phyloP scores from a whole-genome alignment of 2,113 vertebrate species.

The Microtus oregoni region DNA sequence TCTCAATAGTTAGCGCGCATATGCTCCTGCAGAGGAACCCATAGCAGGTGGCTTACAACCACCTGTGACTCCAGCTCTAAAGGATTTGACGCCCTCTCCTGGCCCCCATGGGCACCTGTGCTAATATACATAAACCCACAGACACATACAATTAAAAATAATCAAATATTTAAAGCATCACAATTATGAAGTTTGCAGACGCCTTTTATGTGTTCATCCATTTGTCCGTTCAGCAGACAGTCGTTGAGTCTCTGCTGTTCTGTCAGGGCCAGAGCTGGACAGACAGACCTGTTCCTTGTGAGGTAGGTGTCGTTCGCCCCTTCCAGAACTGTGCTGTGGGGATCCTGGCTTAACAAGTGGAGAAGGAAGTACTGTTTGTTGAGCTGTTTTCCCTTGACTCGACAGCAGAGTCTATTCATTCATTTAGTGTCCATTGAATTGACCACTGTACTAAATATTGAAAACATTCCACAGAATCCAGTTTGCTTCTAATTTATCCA shows the following conservation, averaged over 20 bases:
- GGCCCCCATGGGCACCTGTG: background rate
- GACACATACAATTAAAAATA: background rate
- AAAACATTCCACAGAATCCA: background rate
- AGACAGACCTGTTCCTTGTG: background rate
- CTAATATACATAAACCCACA: background rate
- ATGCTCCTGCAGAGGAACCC: background rate
- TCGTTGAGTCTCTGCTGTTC: background rate
- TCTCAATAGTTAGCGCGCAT: background rate
- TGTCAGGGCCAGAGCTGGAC: background rate
- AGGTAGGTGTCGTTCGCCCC: background rate
- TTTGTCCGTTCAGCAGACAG: background rate
- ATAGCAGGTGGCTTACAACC: background rate
- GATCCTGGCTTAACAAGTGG: background rate
- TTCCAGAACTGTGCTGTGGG: background rate
- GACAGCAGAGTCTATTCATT: background rate
- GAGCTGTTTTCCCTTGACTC: background rate
- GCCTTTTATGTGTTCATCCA: background rate
- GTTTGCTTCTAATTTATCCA: background rate
- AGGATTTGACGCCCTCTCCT: background rate
- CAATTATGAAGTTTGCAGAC: background rate
- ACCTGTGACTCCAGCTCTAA: background rate
- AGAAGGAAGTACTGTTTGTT: constrained; percentile 22
- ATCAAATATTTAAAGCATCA: background rate
- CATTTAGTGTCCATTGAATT: constrained; percentile 4
- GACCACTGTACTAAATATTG: background rate